Evolutionary conservation across 2,113 vertebrate genomes (phyloP).

Genomic region (Hippocampus comes): DNA sequence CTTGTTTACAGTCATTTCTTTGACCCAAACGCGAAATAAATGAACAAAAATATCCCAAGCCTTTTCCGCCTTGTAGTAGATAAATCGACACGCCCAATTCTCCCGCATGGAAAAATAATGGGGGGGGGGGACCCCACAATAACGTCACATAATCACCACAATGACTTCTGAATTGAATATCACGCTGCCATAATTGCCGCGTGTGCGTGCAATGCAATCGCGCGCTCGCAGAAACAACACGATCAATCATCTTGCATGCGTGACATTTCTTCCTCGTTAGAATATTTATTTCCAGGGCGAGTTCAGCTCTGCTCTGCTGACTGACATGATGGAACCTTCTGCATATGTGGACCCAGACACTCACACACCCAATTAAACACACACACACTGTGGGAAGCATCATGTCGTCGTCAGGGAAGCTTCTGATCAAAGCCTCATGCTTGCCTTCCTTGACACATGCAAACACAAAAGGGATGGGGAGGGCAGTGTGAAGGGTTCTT

Average conservation of each 20-base stretch:
- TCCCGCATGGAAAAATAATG: not conserved
- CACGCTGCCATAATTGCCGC: not conserved
- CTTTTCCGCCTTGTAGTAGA: no score
- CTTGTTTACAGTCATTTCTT: no score
- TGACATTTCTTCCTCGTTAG: conserved; percentile 7
- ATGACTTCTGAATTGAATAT: not conserved
- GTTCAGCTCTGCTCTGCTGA: conserved; percentile 15
- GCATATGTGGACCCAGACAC: conserved; percentile 9
- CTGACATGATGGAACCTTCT: conserved; percentile 34
- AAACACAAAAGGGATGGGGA: not conserved
- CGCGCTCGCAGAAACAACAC: not conserved
- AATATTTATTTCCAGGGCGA: conserved; percentile 14
- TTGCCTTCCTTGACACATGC: conserved; percentile 10
- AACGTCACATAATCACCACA: not conserved
- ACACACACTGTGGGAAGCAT: not conserved
- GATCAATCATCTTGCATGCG: not conserved
- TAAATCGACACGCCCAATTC: not conserved
- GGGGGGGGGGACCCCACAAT: not conserved
- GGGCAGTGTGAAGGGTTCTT: not conserved
- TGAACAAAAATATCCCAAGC: no score
- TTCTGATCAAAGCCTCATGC: conserved; percentile 33
- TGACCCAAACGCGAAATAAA: no score
- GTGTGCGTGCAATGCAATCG: not conserved
- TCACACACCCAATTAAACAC: not conserved
- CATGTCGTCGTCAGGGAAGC: not conserved